Evolutionary conservation across 2,888 invertebrate genomes (phyloP).

Genomic region (Tachina fera): DNA sequence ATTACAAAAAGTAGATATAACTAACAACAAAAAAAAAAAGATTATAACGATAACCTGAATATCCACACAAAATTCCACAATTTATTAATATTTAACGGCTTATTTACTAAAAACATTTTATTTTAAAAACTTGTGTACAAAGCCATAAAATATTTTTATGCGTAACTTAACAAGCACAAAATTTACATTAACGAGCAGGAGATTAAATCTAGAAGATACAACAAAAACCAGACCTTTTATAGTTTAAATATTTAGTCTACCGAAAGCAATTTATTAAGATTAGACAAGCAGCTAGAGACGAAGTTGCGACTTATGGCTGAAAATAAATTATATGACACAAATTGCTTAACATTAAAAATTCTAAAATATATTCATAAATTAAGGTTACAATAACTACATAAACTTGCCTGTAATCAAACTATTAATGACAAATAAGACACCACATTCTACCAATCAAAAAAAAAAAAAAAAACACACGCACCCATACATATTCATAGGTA

Average conservation of each 20-base stretch:
- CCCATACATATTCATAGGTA: background rate
- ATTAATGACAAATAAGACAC: slow-evolving; percentile 62
- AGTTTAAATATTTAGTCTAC: slow-evolving; percentile 37
- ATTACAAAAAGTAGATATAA: slow-evolving; percentile 1
- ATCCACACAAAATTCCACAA: slow-evolving; percentile 29
- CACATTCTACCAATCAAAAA: slow-evolving; percentile 33
- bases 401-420: slow-evolving; percentile 33
- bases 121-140: slow-evolving; percentile 35
- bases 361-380: slow-evolving; percentile 45
- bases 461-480: background rate
- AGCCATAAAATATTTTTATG: background rate
- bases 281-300: slow-evolving; percentile 8
- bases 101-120: slow-evolving; percentile 15
- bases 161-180: slow-evolving; percentile 19
- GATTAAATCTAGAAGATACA: background rate
- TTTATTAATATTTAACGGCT: slow-evolving; percentile 55
- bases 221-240: background rate
- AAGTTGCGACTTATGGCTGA: slow-evolving; percentile 16
- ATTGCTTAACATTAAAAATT: slow-evolving; percentile 47
- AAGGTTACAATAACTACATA: slow-evolving; percentile 9
- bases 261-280: slow-evolving; percentile 48
- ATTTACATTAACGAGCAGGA: background rate
- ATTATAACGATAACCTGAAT: slow-evolving; percentile 25
- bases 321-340: slow-evolving; percentile 62
- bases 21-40: background rate